These are phyloP conservation scores for Acanthurus lineatus DNA, from an alignment of 2,797 vertebrate species.

Conservation along the genomic window DNA sequence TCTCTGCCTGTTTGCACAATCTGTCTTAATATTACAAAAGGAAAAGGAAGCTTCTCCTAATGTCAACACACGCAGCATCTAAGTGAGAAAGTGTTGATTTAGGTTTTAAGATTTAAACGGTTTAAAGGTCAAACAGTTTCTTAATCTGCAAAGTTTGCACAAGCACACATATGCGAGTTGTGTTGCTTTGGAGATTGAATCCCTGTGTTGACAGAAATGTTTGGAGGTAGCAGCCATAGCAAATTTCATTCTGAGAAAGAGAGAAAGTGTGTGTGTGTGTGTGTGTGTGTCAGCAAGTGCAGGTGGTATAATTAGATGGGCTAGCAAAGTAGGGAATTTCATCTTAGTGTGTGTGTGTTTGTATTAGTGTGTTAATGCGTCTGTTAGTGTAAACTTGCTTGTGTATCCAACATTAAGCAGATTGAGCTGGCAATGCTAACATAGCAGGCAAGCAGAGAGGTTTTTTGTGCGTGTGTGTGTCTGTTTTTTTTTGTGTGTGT, in stretches of 20 bases:
- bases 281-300: constrained; percentile 11
- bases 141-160: neutral
- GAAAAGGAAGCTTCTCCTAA: neutral
- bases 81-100: neutral
- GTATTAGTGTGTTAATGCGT: constrained; percentile 16
- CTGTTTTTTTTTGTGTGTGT: constrained; percentile 6
- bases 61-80: neutral
- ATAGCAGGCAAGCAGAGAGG: constrained; percentile 42
- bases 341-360: constrained; percentile 5
- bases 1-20: neutral
- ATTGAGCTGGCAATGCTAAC: constrained; percentile 38
- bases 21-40: neutral
- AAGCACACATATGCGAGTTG: neutral
- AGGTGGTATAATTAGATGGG: constrained; percentile 56
- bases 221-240: constrained; percentile 22
- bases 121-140: neutral
- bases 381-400: constrained; percentile 15
- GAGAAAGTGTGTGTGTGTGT: neutral
- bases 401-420: constrained; percentile 24
- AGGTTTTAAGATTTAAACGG: neutral
- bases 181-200: neutral
- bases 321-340: constrained; percentile 35
- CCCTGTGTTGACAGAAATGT: neutral
- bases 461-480: neutral
- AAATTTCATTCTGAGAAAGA: constrained; percentile 6